Evolutionary conservation across 2,888 invertebrate genomes (phyloP).

Genomic region (Melanchra persicariae): DNA sequence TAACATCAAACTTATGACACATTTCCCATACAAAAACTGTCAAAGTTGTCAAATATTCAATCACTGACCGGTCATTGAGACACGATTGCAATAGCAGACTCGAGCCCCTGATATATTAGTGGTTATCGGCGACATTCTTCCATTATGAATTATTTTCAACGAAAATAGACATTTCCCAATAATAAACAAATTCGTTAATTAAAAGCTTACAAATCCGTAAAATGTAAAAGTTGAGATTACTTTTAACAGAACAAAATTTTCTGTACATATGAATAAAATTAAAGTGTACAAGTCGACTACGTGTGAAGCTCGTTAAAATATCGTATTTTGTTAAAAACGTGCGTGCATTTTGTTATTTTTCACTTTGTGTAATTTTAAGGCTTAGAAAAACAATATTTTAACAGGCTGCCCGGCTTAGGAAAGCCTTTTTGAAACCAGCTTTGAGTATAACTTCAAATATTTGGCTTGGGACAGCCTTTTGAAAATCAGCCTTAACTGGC

Average conservation of each 20-base stretch:
- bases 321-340: neutral
- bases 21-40: too few relatives aligned
- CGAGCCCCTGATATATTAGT: too few relatives aligned
- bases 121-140: too few relatives aligned
- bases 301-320: constrained; percentile 10
- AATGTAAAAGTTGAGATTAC: neutral
- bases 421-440: constrained; percentile 26
- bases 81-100: too few relatives aligned
- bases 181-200: too few relatives aligned
- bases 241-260: neutral
- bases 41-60: too few relatives aligned
- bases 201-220: too few relatives aligned
- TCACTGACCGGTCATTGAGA: too few relatives aligned
- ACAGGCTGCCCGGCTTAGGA: neutral
- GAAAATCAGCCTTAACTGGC: constrained; percentile 15
- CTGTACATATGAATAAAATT: neutral
- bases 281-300: neutral
- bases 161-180: too few relatives aligned
- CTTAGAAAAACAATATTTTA: neutral
- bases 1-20: too few relatives aligned
- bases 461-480: constrained; percentile 11
- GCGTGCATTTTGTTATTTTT: neutral
- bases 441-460: constrained; percentile 23
- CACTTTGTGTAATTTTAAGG: neutral
- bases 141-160: too few relatives aligned